A percentile compares a stretch with the other conserved stretches of the same genome.
phyloP scores from a whole-genome alignment of 2,888 invertebrate species.

The Epistrophe eligans region DNA sequence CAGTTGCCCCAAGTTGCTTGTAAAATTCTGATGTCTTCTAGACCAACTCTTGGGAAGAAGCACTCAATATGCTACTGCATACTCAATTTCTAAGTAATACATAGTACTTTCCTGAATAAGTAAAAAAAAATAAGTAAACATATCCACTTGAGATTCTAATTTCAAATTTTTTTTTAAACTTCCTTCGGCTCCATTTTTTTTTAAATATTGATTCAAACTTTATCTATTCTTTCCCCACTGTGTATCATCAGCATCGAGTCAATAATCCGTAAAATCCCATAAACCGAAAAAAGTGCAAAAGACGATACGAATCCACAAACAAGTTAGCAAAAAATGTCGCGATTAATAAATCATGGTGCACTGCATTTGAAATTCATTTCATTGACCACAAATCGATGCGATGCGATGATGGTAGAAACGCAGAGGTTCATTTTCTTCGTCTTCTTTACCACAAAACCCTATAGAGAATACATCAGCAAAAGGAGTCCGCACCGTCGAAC shows the following conservation, averaged over 20 bases:
- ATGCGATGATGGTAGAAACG: background rate
- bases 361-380: conserved; percentile 40
- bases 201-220: too few species aligned
- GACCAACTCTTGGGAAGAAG: too few species aligned
- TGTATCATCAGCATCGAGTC: conserved; percentile 1
- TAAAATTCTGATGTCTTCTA: too few species aligned
- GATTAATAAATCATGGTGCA: conserved; percentile 58
- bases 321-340: conserved; percentile 45
- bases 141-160: too few species aligned
- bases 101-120: too few species aligned
- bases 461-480: conserved; percentile 3
- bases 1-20: too few species aligned
- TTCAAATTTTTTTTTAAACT: too few species aligned
- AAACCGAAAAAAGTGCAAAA: background rate
- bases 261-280: conserved; percentile 42
- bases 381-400: conserved; percentile 61
- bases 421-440: background rate
- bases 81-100: too few species aligned
- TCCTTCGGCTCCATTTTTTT: too few species aligned
- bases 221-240: background rate
- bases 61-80: too few species aligned
- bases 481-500: conserved; percentile 43
- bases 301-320: conserved; percentile 6
- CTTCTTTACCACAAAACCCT: conserved; percentile 15
- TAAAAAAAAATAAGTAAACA: too few species aligned